Conservation (phyloP, 1,140 invertebrate genomes). For the Anadara kagoshimensis region DNA sequence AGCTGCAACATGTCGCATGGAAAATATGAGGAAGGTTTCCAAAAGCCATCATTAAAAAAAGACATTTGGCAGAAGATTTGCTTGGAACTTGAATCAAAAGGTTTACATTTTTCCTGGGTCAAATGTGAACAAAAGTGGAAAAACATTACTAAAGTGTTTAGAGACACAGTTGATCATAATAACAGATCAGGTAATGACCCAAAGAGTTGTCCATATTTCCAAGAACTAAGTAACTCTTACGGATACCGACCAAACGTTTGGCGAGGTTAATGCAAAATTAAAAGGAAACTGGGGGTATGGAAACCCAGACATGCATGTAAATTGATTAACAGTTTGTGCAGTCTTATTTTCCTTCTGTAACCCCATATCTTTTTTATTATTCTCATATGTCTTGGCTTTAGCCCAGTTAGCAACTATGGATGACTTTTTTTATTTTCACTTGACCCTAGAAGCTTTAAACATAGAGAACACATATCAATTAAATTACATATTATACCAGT, state of each 20-base stretch:
- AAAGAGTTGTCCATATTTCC: conserved; percentile 34
- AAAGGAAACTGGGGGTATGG: neutral
- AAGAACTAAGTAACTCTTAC: conserved; percentile 31
- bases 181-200: conserved; percentile 10
- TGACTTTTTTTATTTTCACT: conserved; percentile 3
- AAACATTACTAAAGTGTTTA: conserved; percentile 38
- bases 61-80: conserved; percentile 15
- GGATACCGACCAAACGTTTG: conserved; percentile 33
- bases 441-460: conserved; percentile 8
- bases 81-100: neutral
- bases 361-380: neutral
- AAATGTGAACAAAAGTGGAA: conserved; percentile 49
- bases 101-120: neutral
- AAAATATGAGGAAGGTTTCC: conserved; percentile 12
- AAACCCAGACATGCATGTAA: neutral
- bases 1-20: neutral
- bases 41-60: conserved; percentile 11
- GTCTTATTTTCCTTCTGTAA: neutral
- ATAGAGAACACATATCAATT: conserved; percentile 14
- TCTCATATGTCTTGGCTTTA: conserved; percentile 1
- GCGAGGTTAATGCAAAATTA: neutral
- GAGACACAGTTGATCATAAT: conserved; percentile 39
- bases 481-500: no score
- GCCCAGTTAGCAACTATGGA: conserved; percentile 2
- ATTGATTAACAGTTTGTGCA: neutral